These are phyloP conservation scores for Metallyticus violacea DNA, from an alignment of 2,888 invertebrate species.

Conservation along the genomic window DNA sequence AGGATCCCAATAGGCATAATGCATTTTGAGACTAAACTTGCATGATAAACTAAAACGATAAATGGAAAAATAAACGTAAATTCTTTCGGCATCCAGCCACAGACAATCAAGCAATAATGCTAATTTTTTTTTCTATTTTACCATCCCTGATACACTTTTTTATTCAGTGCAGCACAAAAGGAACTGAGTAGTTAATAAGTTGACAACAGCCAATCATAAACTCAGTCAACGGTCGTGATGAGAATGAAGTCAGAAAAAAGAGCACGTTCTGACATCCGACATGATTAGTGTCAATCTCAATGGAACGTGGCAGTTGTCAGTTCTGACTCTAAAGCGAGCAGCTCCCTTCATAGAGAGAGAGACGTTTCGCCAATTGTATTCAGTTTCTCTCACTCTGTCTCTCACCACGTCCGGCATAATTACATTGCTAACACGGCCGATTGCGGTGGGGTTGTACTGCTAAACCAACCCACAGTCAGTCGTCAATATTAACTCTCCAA, in stretches of 20 bases:
- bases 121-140: too few species aligned
- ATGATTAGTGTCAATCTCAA: background rate
- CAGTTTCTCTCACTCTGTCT: background rate
- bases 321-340: background rate
- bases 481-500: constrained; percentile 15
- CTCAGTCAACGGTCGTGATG: background rate
- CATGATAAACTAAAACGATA: too few species aligned
- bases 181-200: background rate
- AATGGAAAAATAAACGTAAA: too few species aligned
- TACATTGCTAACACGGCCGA: constrained; percentile 3
- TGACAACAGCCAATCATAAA: background rate
- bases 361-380: background rate
- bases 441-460: background rate
- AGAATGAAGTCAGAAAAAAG: background rate
- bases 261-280: background rate
- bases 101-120: too few species aligned
- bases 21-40: too few species aligned
- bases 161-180: background rate
- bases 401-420: background rate
- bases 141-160: too few species aligned
- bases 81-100: too few species aligned
- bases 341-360: background rate
- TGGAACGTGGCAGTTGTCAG: background rate
- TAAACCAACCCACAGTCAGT: background rate
- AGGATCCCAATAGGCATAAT: too few species aligned